Evolutionary conservation across 2,888 invertebrate genomes (phyloP).

Genomic region (Nesidiocoris tenuis): DNA sequence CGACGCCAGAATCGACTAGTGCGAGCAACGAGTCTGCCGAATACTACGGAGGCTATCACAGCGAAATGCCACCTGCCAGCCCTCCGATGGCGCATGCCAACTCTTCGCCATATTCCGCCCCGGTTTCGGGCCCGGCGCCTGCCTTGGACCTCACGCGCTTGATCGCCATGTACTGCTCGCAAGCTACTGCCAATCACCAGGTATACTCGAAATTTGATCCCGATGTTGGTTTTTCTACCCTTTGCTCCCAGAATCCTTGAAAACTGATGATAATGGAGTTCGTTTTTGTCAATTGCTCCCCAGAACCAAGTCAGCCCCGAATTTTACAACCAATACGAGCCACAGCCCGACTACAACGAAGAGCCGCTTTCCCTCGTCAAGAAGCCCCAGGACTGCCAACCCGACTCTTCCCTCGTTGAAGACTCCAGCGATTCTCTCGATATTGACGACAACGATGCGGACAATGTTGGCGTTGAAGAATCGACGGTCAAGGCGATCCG

Average conservation of each 20-base stretch:
- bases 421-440: neutral
- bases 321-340: neutral
- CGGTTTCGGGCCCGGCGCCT: neutral
- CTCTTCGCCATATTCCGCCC: neutral
- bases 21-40: conserved; percentile 8
- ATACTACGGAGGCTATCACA: neutral
- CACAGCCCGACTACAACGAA: neutral
- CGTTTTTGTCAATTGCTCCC: too few species aligned
- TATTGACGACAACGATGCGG: neutral
- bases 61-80: neutral
- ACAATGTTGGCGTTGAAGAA: conserved; percentile 12
- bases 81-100: conserved; percentile 30
- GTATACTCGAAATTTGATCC: too few species aligned
- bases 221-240: too few species aligned
- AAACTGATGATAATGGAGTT: too few species aligned
- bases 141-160: conserved; percentile 20
- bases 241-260: too few species aligned
- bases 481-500: conserved; percentile 19
- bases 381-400: neutral
- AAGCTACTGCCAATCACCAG: neutral
- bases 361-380: conserved; percentile 35
- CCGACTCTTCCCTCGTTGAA: conserved; percentile 9
- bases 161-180: conserved; percentile 24
- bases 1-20: conserved; percentile 11
- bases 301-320: neutral